Conservation (phyloP, 2,888 invertebrate species). For the Drosophila mulleri region DNA sequence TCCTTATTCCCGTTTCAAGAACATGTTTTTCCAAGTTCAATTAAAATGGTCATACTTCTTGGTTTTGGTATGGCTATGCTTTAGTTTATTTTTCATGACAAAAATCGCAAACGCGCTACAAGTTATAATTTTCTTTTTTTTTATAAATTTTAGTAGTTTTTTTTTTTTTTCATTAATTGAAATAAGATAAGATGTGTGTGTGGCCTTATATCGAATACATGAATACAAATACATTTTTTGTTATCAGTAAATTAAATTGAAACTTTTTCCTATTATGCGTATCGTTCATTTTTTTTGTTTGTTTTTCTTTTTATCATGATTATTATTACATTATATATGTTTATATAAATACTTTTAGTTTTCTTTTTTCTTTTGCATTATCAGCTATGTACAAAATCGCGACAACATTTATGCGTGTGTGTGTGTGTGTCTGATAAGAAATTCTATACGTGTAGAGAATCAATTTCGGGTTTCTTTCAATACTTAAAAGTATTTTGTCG, state of each 20-base stretch:
- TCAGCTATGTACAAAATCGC: conserved; percentile 64
- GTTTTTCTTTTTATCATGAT: conserved; percentile 19
- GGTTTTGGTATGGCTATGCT: conserved; percentile 58
- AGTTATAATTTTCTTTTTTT: conserved; percentile 42
- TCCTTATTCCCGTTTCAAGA: too few species aligned
- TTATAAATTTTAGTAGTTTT: neutral
- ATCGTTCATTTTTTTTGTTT: conserved; percentile 14
- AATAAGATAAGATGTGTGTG: conserved; percentile 53
- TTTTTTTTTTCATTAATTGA: conserved; percentile 6
- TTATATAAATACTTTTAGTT: conserved; percentile 28
- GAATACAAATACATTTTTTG: conserved; percentile 41
- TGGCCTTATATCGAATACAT: conserved; percentile 49
- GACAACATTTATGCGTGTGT: conserved; percentile 31
- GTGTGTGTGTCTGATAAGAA: conserved; percentile 24
- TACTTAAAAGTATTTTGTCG: conserved; percentile 23
- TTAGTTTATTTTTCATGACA: conserved; percentile 63
- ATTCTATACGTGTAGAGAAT: conserved; percentile 10
- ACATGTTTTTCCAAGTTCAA: neutral
- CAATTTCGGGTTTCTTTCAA: conserved; percentile 9
- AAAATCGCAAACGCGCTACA: conserved; percentile 56
- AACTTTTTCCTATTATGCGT: conserved; percentile 29
- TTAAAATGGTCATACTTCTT: neutral
- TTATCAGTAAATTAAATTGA: conserved; percentile 40
- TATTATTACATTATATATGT: conserved; percentile 29
- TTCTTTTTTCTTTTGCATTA: conserved; percentile 47